Evolutionary conservation across 2,888 invertebrate species (phyloP).

Genomic region (Drosophila macrospina): DNA sequence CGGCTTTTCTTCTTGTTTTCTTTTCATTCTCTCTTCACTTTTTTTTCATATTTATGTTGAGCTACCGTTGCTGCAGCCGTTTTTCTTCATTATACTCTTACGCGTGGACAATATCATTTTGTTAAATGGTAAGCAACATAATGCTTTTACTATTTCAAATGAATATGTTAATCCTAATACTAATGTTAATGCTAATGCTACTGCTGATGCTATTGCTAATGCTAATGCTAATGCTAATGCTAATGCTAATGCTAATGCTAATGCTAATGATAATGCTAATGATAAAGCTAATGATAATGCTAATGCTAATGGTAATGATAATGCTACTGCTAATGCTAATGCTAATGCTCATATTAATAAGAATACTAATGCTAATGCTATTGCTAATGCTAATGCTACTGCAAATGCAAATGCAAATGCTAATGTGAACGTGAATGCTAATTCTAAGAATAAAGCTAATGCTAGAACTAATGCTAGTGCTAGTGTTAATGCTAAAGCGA

Average conservation of each 20-base stretch:
- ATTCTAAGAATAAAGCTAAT: conserved; percentile 5
- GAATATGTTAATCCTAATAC: too few species aligned
- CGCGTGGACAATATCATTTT: neutral
- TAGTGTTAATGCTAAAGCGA: conserved; percentile 3
- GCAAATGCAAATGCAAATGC: conserved; percentile 4
- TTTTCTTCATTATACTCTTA: conserved; percentile 40
- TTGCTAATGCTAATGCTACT: neutral
- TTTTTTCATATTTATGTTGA: conserved; percentile 32
- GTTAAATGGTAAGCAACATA: neutral
- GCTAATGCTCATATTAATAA: neutral
- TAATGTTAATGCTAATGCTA: too few species aligned
- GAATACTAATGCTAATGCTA: neutral
- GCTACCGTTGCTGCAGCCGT: conserved; percentile 23
- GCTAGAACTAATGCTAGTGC: conserved; percentile 1
- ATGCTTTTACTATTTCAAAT: too few species aligned
- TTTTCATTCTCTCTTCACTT: conserved; percentile 22
- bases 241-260: neutral
- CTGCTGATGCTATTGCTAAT: neutral
- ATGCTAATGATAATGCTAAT: neutral
- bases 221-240: neutral
- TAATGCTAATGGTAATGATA: too few species aligned
- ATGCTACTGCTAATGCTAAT: neutral
- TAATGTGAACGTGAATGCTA: conserved; percentile 3
- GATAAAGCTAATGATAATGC: neutral
- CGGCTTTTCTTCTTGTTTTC: conserved; percentile 12